Base-by-base conservation (phyloP, 2,888 invertebrate species). In the Pantelozetes paolii region DNA sequence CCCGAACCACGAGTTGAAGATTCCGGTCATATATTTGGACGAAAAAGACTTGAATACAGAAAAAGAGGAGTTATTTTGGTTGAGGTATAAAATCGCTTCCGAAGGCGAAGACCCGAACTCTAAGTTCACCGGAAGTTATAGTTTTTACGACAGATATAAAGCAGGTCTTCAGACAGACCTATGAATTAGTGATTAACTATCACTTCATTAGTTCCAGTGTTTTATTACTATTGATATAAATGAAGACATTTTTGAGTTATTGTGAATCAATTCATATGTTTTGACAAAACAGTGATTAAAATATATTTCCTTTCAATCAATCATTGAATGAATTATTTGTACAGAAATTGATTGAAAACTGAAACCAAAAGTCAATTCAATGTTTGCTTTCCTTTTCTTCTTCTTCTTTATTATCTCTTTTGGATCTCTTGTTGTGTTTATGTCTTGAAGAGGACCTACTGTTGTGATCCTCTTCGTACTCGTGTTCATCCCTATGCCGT, bases 371-470 rank as follows among this genome's bases (percentile, higher is more conserved):
- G 5, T 36, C 30, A 1, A 64, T 42, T 69, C 42, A 69, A 28
- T 69, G 69, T 28, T 69, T 69, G 42, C 26, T 28, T 45, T 69
- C 69, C 18, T 42, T 69, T 45, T 42, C 67, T 20, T 76, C 77
- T n/a, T 76, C 67, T 26, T 76, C 77, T 74, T 77, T 77, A n/a
- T n/a, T n/a, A 11, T 77, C 77, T 30, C 77, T 57, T 71, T 76
- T 77, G 11, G 77, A 75, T 57, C 77, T 71, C 48, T 77, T 77
- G 71, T 40, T 59, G 48, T 77, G 77, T 62, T 77, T 77, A 67
- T 77, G 77, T 9, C 77, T 71, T 0, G 75, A 75, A 1, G 77
- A 77, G 28, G 72, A 72, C 30, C 45, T 32, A 20, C 62, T 64
- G 57, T 36, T 72, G 28, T 40, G 72, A 40, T 40, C 69, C 42